Evolutionary conservation across 1,140 invertebrate species (phyloP).

Genomic region (Drosophila ercepeae): DNA sequence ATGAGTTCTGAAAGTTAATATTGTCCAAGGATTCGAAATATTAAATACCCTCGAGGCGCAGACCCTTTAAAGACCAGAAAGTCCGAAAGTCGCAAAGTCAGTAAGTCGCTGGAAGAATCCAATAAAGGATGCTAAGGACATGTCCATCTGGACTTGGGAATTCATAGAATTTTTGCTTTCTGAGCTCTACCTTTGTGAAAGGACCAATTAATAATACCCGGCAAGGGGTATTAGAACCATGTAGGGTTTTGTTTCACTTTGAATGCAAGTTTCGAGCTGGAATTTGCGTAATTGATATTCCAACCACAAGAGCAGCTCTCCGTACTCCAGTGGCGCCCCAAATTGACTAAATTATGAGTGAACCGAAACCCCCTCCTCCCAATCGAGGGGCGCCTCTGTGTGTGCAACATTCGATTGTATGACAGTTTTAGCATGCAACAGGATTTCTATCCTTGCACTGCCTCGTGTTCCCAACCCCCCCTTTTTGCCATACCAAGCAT

Average conservation of each 20-base stretch:
- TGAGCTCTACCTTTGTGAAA: no score
- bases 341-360: not conserved
- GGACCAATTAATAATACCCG: not conserved
- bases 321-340: not conserved
- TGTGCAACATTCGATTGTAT: slow-evolving; percentile 32
- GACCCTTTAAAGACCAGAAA: no score
- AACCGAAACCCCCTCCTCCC: no score
- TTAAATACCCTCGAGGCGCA: not conserved
- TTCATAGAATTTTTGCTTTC: no score
- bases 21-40: not conserved
- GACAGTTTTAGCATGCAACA: slow-evolving; percentile 40
- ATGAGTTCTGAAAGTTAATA: not conserved
- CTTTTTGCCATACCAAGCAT: slow-evolving; percentile 4
- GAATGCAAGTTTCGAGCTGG: not conserved
- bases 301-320: not conserved
- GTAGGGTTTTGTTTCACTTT: not conserved
- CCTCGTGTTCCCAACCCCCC: no score
- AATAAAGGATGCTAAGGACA: no score
- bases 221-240: not conserved
- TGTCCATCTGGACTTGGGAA: no score
- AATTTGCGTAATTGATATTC: slow-evolving; percentile 35
- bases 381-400: no score
- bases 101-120: no score
- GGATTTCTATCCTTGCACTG: slow-evolving; percentile 2
- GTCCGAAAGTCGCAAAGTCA: no score